Evolutionary conservation across 92 coral and sea anemone species (phyloP).

Genomic region (Pocillopora grandis): DNA sequence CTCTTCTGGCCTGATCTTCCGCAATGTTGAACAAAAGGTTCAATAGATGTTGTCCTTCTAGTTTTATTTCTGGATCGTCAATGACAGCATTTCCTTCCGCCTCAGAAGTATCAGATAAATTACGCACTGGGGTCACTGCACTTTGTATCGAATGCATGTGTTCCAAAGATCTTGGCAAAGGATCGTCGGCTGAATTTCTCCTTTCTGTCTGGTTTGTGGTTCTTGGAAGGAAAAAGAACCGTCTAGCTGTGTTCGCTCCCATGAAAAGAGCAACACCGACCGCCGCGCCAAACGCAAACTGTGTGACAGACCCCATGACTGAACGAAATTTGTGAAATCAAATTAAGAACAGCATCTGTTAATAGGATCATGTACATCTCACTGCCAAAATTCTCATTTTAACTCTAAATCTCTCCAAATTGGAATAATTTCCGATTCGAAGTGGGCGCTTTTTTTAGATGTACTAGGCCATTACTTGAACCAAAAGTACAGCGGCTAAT

Average conservation of each 20-base stretch:
- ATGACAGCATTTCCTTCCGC: slow-evolving; percentile 23
- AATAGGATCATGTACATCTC: background rate
- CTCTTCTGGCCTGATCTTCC: slow-evolving; percentile 91
- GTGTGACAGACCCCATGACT: slow-evolving; percentile 75
- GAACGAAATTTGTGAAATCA: background rate
- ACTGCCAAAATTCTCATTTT: background rate
- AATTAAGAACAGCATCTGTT: background rate
- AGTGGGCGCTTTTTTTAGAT: background rate
- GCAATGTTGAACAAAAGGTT: slow-evolving; percentile 86
- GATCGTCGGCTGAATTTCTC: slow-evolving; percentile 8
- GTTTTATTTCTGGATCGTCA: slow-evolving; percentile 32
- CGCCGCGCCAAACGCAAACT: slow-evolving; percentile 90
- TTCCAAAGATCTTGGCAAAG: slow-evolving; percentile 23
- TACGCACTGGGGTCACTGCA: slow-evolving; percentile 77
- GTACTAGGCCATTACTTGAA: background rate
- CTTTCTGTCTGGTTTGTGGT: slow-evolving; percentile 17
- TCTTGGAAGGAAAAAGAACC: slow-evolving; percentile 25
- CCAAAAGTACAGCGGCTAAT: slow-evolving; percentile 47
- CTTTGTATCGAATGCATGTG: slow-evolving; percentile 73
- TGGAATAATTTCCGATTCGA: background rate
- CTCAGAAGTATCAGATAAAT: slow-evolving; percentile 29
- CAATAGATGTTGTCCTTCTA: slow-evolving; percentile 75
- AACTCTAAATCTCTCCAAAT: background rate
- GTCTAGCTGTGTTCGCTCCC: slow-evolving; percentile 66
- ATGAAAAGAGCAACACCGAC: slow-evolving; percentile 90